Percentiles rank a stretch among this genome's conserved stretches.
phyloP scores from a whole-genome alignment of 2,797 vertebrate genomes.

The Hemitrygon akajei region DNA sequence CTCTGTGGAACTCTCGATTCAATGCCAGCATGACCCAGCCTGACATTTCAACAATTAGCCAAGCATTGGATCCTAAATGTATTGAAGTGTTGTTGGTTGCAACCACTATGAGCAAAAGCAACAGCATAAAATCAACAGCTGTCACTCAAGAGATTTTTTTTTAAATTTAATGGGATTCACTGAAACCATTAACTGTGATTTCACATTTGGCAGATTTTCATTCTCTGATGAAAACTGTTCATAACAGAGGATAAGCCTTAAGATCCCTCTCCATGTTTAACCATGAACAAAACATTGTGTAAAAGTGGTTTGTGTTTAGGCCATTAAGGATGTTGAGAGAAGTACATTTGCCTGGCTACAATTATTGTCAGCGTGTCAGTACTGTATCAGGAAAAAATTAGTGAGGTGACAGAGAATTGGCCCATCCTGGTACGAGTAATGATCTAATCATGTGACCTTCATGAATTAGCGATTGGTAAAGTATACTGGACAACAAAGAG shows the following conservation, averaged over 20 bases:
- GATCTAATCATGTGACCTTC: neutral
- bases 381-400: neutral
- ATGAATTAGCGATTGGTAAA: too few species aligned
- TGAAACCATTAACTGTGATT: neutral
- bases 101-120: neutral
- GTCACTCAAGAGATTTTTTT: neutral
- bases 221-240: neutral
- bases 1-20: too few species aligned
- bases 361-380: neutral
- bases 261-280: neutral
- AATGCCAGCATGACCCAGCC: too few species aligned
- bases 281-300: neutral
- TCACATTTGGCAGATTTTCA: too few species aligned
- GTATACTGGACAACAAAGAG: too few species aligned
- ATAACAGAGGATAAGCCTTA: neutral
- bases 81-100: neutral
- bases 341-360: neutral
- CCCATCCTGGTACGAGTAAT: neutral
- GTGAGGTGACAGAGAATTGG: neutral
- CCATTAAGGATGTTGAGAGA: neutral
- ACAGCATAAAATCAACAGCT: neutral
- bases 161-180: neutral
- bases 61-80: constrained; percentile 12
- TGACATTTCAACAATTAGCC: constrained; percentile 21
- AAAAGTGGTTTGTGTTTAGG: neutral